Percentiles rank a stretch among this genome's conserved stretches.
These are phyloP conservation scores for Micrastur ruficollis DNA, from an alignment of 2,797 vertebrate genomes.

Conservation along the genomic window DNA sequence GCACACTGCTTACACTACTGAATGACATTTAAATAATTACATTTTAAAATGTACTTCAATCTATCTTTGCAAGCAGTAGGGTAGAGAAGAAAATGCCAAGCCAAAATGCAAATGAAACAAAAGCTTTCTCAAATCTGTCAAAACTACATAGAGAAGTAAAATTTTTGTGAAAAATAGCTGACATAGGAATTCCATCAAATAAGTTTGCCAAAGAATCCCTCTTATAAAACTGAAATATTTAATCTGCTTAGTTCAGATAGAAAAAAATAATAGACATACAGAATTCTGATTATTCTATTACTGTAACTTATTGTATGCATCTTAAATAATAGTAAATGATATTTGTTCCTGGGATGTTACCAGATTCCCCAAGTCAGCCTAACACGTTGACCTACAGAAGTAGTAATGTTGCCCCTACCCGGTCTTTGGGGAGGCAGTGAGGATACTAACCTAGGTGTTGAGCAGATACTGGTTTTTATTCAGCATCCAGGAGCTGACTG, in stretches of 20 bases:
- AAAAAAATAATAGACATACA: neutral
- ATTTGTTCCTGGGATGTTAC: fast-evolving
- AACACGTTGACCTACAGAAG: neutral
- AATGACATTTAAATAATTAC: neutral
- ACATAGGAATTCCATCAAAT: neutral
- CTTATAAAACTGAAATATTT: neutral
- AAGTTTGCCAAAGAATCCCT: neutral
- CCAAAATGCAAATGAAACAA: neutral
- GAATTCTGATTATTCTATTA: neutral
- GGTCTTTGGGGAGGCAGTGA: neutral
- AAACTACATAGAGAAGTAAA: neutral
- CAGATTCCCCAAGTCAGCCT: neutral
- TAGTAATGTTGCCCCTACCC: neutral
- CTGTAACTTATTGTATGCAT: neutral
- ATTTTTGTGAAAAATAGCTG: neutral
- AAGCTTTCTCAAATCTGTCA: neutral
- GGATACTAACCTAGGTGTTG: no score
- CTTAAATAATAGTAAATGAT: neutral
- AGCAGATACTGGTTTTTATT: neutral
- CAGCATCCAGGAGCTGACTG: neutral
- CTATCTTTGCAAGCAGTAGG: neutral
- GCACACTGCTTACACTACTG: neutral
- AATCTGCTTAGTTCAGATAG: neutral
- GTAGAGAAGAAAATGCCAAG: neutral
- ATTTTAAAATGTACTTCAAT: neutral